Conservation (phyloP, 2,797 vertebrate genomes). For the Gallirallus australis region DNA sequence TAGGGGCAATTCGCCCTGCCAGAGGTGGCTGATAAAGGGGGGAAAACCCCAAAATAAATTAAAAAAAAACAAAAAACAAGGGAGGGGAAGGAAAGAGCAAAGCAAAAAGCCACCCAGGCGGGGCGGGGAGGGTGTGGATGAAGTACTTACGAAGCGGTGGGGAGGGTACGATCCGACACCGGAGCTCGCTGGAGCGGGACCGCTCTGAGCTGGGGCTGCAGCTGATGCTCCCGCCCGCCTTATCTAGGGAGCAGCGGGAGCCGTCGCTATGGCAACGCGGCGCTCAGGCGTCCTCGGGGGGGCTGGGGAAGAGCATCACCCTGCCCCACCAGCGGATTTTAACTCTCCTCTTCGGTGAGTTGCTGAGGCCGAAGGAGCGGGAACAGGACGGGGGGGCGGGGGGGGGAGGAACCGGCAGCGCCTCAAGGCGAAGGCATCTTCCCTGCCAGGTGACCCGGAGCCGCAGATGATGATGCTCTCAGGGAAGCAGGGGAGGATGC, state of each 20-base stretch:
- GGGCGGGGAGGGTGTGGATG: accelerated
- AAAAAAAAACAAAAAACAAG: accelerated
- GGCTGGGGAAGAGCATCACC: slow-evolving; percentile 4
- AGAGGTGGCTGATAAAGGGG: background rate
- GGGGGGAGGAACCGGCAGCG: background rate
- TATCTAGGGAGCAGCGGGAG: slow-evolving; percentile 68
- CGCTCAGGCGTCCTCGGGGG: slow-evolving; percentile 10
- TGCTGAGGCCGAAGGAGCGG: background rate
- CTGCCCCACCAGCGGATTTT: background rate
- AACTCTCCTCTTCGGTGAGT: background rate
- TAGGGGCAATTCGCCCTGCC: accelerated
- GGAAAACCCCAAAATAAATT: accelerated
- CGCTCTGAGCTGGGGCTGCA: background rate
- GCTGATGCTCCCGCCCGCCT: slow-evolving; percentile 33
- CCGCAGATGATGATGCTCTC: background rate
- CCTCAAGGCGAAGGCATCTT: background rate
- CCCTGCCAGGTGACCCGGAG: background rate
- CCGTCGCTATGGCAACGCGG: slow-evolving; percentile 68
- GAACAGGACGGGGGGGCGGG: background rate
- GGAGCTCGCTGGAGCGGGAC: background rate
- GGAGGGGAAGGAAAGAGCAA: background rate
- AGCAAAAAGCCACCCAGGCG: accelerated
- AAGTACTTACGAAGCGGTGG: slow-evolving; percentile 71
- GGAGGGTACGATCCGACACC: background rate
- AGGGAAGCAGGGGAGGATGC: background rate